Base-by-base conservation (phyloP, 2,797 vertebrate species). In the Coreius guichenoti region DNA sequence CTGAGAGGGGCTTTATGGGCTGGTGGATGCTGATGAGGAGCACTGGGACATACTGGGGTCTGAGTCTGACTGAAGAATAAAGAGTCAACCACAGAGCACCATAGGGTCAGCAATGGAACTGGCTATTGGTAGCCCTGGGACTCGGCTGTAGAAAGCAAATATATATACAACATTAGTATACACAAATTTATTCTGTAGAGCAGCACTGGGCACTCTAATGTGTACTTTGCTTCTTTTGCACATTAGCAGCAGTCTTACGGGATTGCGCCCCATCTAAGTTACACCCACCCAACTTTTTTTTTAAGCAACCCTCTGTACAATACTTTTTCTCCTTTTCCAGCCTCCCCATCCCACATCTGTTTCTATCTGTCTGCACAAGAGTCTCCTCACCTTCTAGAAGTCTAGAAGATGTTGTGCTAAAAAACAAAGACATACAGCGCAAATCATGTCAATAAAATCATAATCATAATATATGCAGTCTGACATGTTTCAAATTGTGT, bases 21-120 rank as follows among this genome's bases (percentile, higher is more conserved):
- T 72, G 21, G 5, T 45, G 33, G 69, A 82, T 74, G 69, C 36
- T 82, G 69, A 74, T 81, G 80, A 81, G 47, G 33, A 74, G 39
- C 54, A 43, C 23, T 82, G 80, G 80, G 80, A 56, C 49, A 72
- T 56, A 29, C 81, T 74, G 54, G 33, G 31, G 23, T 70, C 65
- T 70, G 67, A 69, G 33, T 70, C 65, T 69, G 65, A 68, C 31
- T 68, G 47, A 69, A 54, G 21, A 81, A 80, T 80, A 80, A 67
- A 68, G 43, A 36, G 13, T 69, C 13, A 69, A 69, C 31, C 31
- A 36, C n/a, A 68, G 19, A 17, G 11, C 16, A n/a, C 45, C 21
- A 49, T n/a, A 49, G 29, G 29, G 47, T 67, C 61, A 47, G 11
- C 12, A 19, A 63, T 8, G 23, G 56, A 9, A 78, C 56, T 67